Evolutionary conservation across 2,888 invertebrate species (phyloP).

Genomic region (Xestia xanthographa): DNA sequence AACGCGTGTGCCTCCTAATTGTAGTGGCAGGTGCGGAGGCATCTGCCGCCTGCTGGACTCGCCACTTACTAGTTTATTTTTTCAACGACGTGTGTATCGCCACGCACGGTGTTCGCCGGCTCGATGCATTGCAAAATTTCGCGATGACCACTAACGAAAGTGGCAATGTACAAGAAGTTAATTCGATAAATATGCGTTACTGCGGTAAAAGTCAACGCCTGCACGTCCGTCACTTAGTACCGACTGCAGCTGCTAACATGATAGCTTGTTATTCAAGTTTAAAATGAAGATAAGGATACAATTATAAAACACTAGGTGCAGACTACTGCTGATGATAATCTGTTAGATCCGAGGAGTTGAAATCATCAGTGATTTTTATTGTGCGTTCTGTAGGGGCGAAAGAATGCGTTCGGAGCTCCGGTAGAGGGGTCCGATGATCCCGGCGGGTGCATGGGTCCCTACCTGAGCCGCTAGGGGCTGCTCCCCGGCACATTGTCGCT

Average conservation of each 20-base stretch:
- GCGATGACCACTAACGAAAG: conserved; percentile 71
- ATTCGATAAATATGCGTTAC: conserved; percentile 68
- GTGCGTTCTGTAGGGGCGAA: conserved; percentile 62
- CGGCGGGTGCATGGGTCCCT: conserved; percentile 79
- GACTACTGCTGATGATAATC: conserved; percentile 24
- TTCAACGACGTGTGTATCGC: conserved; percentile 72
- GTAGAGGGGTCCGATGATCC: conserved; percentile 77
- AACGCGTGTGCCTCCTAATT: conserved; percentile 86
- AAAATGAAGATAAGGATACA: conserved; percentile 67
- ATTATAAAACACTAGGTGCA: conserved; percentile 39
- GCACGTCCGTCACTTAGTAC: conserved; percentile 74
- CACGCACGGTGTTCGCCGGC: conserved; percentile 71
- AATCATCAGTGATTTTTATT: conserved; percentile 49
- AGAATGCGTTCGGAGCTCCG: conserved; percentile 72
- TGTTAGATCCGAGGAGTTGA: conserved; percentile 38
- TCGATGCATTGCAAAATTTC: conserved; percentile 70
- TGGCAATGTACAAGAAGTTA: conserved; percentile 76
- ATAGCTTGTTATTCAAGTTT: conserved; percentile 78
- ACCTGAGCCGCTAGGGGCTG: conserved; percentile 86
- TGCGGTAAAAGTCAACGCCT: conserved; percentile 72
- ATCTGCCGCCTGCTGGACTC: conserved; percentile 86
- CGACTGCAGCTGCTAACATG: conserved; percentile 76
- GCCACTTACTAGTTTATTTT: conserved; percentile 82
- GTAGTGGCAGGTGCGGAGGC: conserved; percentile 85
- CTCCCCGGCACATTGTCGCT: conserved; percentile 82